A percentile compares a stretch with the other conserved stretches of the same genome.
Evolutionary conservation across 2,797 vertebrate genomes (phyloP).

Genomic region (Glossophaga mutica): DNA sequence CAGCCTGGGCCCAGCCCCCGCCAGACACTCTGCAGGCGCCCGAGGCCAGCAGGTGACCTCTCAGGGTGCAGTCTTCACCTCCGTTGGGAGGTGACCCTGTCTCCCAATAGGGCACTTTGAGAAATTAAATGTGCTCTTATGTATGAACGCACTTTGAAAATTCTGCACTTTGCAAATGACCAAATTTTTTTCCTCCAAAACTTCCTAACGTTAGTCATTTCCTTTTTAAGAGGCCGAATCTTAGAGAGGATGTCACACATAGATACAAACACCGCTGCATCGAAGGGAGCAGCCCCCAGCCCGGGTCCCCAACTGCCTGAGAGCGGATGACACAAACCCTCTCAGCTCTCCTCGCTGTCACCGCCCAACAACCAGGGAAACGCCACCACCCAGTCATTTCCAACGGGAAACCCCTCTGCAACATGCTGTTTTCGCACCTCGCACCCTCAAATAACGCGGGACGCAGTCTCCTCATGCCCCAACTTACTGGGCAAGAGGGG

Average conservation of each 20-base stretch:
- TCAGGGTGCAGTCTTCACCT: not conserved
- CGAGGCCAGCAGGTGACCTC: not conserved
- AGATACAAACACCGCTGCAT: too few species aligned
- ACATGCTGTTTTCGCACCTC: fast-evolving
- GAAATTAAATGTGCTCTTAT: not conserved
- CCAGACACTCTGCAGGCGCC: not conserved
- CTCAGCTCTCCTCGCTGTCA: not conserved
- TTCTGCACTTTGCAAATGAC: too few species aligned
- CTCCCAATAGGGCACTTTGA: not conserved
- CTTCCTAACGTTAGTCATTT: not conserved
- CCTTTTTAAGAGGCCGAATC: not conserved
- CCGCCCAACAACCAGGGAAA: not conserved
- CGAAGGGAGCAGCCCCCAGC: not conserved
- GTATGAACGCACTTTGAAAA: too few species aligned
- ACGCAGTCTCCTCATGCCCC: fast-evolving
- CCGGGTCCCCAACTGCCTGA: too few species aligned
- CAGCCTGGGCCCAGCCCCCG: fast-evolving
- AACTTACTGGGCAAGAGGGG: not conserved
- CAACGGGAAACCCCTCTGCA: not conserved
- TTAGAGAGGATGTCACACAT: not conserved
- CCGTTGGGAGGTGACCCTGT: not conserved
- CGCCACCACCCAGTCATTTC: not conserved
- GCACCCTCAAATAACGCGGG: not conserved
- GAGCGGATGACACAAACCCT: not conserved
- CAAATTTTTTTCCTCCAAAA: not conserved